These are phyloP conservation scores for Paramormyrops kingsleyae DNA, from an alignment of 2,113 vertebrate species.

Conservation along the genomic window DNA sequence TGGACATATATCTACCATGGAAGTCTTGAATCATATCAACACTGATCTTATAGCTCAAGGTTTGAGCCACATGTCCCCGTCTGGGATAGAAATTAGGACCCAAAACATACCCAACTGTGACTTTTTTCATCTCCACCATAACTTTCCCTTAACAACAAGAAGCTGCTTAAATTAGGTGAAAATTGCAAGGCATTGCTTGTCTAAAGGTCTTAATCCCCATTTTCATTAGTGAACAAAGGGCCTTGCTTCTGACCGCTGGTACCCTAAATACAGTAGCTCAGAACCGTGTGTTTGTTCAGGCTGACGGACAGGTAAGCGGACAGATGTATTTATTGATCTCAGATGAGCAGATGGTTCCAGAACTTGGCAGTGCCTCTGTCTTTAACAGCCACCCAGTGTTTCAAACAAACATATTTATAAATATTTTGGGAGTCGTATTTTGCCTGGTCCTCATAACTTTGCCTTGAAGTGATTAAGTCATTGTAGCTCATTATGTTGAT, in stretches of 20 bases:
- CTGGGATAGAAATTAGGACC: not conserved
- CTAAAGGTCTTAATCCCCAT: not conserved
- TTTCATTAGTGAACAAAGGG: not conserved
- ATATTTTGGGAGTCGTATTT: conserved; percentile 22
- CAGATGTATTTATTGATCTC: conserved; percentile 43
- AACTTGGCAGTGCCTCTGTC: conserved; percentile 32
- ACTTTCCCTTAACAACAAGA: not conserved
- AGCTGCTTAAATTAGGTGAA: not conserved
- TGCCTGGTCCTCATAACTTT: conserved; percentile 36
- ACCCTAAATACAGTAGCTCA: conserved; percentile 32
- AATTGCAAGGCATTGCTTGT: not conserved
- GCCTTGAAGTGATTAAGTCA: conserved; percentile 37
- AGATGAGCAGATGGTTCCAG: conserved; percentile 52
- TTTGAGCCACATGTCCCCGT: not conserved
- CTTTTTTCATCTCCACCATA: not conserved
- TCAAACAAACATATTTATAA: conserved; percentile 27
- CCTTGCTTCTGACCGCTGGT: conserved; percentile 6
- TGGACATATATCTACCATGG: not conserved
- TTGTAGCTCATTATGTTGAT: conserved; percentile 43
- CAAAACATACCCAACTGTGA: not conserved
- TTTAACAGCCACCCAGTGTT: conserved; percentile 31
- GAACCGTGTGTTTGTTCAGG: conserved; percentile 27
- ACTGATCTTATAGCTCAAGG: not conserved
- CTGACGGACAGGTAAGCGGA: conserved; percentile 31
- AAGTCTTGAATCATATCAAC: not conserved